phyloP scores from a whole-genome alignment of 2,113 vertebrate genomes.

The Siniperca knerii region DNA sequence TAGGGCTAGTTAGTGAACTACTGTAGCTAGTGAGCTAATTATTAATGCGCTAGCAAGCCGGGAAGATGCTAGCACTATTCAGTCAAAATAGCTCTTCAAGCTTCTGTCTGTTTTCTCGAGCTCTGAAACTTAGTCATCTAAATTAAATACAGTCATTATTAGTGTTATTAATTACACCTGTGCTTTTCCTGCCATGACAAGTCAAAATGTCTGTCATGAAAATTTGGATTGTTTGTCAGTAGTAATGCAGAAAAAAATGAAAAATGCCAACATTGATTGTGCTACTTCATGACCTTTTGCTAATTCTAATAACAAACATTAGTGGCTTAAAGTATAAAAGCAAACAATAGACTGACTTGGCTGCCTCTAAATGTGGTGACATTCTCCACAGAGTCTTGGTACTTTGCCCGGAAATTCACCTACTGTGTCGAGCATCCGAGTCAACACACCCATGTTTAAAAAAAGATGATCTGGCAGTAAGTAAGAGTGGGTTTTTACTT shows the following conservation, averaged over 20 bases:
- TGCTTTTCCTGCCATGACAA: background rate
- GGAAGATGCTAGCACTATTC: no score
- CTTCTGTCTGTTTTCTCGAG: background rate
- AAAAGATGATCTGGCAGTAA: background rate
- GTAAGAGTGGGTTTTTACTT: constrained; percentile 40
- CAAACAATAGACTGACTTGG: constrained; percentile 9
- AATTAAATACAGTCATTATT: background rate
- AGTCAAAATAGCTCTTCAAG: no score
- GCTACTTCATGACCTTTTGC: constrained; percentile 42
- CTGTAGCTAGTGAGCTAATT: background rate
- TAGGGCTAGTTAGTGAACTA: background rate
- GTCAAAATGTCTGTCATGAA: background rate
- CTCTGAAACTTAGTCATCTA: background rate
- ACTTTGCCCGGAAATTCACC: constrained; percentile 14
- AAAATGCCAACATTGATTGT: constrained; percentile 43
- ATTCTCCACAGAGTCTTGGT: background rate
- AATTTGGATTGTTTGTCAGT: constrained; percentile 7
- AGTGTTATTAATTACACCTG: background rate
- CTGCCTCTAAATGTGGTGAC: constrained; percentile 37
- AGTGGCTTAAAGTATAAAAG: constrained; percentile 32
- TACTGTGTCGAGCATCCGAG: constrained; percentile 19
- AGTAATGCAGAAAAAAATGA: background rate
- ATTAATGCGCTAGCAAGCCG: no score
- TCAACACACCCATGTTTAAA: constrained; percentile 21
- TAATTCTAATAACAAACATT: constrained; percentile 37